Evolutionary conservation across 2,888 invertebrate species (phyloP).

Genomic region (Timema cristinae): DNA sequence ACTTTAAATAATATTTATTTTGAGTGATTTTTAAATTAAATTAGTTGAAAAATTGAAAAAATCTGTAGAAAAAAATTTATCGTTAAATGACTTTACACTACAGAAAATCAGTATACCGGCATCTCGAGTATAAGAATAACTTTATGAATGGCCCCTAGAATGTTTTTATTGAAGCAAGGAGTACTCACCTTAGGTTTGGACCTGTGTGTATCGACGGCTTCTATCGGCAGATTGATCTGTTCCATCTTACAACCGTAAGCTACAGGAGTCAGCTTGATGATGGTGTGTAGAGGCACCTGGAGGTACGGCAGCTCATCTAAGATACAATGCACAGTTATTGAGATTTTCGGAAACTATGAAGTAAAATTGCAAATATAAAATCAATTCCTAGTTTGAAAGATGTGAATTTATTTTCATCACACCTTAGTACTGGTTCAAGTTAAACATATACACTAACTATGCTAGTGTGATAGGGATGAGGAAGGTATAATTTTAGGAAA

Average conservation of each 20-base stretch:
- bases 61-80: too few species aligned
- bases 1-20: too few species aligned
- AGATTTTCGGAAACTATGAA: background rate
- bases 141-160: background rate
- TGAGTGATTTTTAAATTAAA: too few species aligned
- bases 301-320: slow-evolving; percentile 85
- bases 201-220: slow-evolving; percentile 95
- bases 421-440: too few species aligned
- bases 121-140: background rate
- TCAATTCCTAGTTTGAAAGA: too few species aligned
- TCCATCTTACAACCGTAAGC: slow-evolving; percentile 98
- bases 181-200: slow-evolving; percentile 73
- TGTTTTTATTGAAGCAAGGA: background rate
- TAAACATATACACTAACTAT: too few species aligned
- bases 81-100: too few species aligned
- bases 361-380: too few species aligned
- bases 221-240: slow-evolving; percentile 84
- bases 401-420: too few species aligned
- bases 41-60: too few species aligned
- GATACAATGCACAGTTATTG: slow-evolving; percentile 34
- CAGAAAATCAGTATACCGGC: background rate
- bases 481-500: too few species aligned
- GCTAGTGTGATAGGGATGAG: too few species aligned
- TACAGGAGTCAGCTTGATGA: slow-evolving; percentile 95
- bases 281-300: slow-evolving; percentile 87